These are phyloP conservation scores for Herminia tarsipennalis DNA, from an alignment of 2,888 invertebrate species.

Conservation along the genomic window DNA sequence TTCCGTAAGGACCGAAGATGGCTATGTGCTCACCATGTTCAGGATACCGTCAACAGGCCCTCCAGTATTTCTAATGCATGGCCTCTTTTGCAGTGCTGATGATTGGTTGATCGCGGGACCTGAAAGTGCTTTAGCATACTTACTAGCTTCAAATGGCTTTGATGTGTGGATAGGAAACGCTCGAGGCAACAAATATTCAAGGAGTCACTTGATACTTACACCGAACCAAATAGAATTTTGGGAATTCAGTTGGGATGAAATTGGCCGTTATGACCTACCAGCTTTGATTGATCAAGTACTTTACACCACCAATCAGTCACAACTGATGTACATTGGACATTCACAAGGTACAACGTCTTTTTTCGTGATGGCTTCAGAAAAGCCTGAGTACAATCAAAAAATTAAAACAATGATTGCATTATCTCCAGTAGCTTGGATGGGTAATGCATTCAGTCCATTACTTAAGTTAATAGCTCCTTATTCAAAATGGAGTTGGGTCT, in stretches of 20 bases:
- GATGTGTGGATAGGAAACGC: constrained; percentile 92
- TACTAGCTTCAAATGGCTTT: constrained; percentile 85
- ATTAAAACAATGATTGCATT: constrained; percentile 84
- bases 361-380: constrained; percentile 85
- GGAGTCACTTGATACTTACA: constrained; percentile 66
- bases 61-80: constrained; percentile 66
- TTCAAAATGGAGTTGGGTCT: too few species aligned
- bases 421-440: constrained; percentile 88
- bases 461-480: too few species aligned
- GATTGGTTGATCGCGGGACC: constrained; percentile 64
- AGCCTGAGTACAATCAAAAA: constrained; percentile 86
- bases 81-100: constrained; percentile 64
- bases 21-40: constrained; percentile 36
- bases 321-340: constrained; percentile 90
- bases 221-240: constrained; percentile 73
- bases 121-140: constrained; percentile 86
- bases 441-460: too few species aligned
- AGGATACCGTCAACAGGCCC: constrained; percentile 44
- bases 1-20: constrained; percentile 38
- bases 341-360: constrained; percentile 89
- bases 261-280: constrained; percentile 90
- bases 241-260: constrained; percentile 90
- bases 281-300: constrained; percentile 89
- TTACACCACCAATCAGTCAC: constrained; percentile 72
- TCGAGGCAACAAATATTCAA: constrained; percentile 88